A percentile compares a stretch with the other conserved stretches of the same genome.
Conservation (phyloP, 2,888 invertebrate species). For the Ophion ventricosus region DNA sequence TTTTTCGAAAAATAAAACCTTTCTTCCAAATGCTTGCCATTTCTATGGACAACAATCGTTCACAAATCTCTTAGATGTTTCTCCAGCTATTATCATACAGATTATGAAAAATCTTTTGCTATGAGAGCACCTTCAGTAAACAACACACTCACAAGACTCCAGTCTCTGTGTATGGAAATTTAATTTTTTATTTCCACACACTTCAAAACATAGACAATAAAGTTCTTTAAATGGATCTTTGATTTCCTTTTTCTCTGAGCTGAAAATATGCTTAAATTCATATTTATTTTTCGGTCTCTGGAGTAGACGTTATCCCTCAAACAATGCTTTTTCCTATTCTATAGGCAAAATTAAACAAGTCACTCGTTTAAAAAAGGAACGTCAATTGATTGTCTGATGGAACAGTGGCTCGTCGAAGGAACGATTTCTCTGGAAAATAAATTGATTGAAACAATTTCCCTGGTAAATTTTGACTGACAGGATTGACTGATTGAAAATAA, state of each 20-base stretch:
- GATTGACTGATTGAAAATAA: neutral
- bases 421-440: neutral
- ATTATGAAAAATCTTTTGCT: neutral
- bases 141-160: neutral
- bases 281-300: neutral
- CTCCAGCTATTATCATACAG: neutral
- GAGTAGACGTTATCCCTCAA: neutral
- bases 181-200: neutral
- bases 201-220: neutral
- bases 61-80: too few species aligned
- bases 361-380: neutral
- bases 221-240: neutral
- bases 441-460: neutral
- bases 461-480: neutral
- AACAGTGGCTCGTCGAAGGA: neutral
- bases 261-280: too few species aligned
- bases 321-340: neutral
- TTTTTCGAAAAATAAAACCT: neutral
- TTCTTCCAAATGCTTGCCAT: neutral
- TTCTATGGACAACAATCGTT: neutral
- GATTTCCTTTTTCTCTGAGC: too few species aligned
- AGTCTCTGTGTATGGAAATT: neutral
- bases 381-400: neutral
- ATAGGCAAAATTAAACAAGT: neutral
- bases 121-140: neutral